Evolutionary conservation across 1,140 invertebrate species (phyloP), one percentile per base, ranked within the genome.

Genomic region (Polyergus mexicanus): DNA sequence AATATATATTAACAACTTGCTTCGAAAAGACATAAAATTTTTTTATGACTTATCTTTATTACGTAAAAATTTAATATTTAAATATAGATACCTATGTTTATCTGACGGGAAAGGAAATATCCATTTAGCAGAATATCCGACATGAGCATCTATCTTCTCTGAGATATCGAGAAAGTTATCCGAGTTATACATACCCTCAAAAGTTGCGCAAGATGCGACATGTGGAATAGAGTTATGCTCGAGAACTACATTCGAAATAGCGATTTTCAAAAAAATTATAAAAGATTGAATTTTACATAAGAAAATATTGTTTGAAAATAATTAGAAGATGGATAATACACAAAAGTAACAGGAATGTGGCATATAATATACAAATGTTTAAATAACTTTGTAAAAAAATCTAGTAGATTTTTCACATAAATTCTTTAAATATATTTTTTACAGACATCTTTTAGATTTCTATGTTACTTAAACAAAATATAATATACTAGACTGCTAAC

Each of bases 111-210:
- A 22, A 44, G 35, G 54, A 7, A 44, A 74, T 69, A 72, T 44
- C 32, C 22, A 38, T 41, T 56, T 69, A 32, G 22, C 47, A n/a
- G 8, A n/a, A 56, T 60, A 74, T 72, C 25, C 8, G 41, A 72
- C 25, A 22, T 16, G 25, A n/a, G 4, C n/a, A 71, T 71, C 51
- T 74, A 62, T 44, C 72, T 74, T 22, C 19, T 60, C 54, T 25
- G 47, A 22, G 19, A 35, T 72, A 60, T 83, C 68, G 54, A 72
- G 28, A 74, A 83, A 83, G 78, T 83, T 83, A 83, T 44, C 8
- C 54, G 22, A 83, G 13, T 62, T n/a, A 25, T 25, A 38, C 3
- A 60, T 58, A 41, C 4, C 58, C 44, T 32, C 19, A 71, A 81
- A 41, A 58, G 66, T 81, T 81, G 47, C 54, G 68, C 25, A 72